Evolutionary conservation across 1,140 invertebrate genomes (phyloP).

Genomic region (Drosophila rhopaloa): DNA sequence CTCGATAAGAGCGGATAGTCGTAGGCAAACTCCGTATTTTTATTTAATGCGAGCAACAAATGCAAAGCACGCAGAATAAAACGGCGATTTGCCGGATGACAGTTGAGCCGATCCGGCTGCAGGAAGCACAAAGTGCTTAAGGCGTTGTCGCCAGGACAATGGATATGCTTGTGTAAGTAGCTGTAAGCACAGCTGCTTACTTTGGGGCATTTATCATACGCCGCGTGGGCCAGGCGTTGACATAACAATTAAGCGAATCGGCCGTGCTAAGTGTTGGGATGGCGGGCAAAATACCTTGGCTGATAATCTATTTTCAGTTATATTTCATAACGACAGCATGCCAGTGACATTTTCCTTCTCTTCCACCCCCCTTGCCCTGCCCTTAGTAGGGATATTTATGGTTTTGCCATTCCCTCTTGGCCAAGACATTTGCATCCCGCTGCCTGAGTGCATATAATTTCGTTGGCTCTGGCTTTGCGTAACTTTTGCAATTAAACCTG

Average conservation of each 20-base stretch:
- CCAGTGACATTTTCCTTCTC: conserved; percentile 24
- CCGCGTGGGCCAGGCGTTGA: conserved; percentile 61
- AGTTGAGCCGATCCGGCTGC: conserved; percentile 42
- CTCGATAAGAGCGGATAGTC: neutral
- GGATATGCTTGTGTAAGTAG: conserved; percentile 44
- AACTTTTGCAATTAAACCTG: conserved; percentile 77
- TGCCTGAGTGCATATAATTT: conserved; percentile 70
- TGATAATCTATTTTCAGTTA: conserved; percentile 48
- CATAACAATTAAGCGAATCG: conserved; percentile 72
- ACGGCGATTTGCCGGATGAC: conserved; percentile 52
- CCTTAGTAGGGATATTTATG: conserved; percentile 36
- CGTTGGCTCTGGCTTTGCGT: conserved; percentile 26
- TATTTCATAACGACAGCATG: conserved; percentile 48
- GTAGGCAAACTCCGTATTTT: neutral
- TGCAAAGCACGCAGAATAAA: conserved; percentile 48
- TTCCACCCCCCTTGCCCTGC: neutral
- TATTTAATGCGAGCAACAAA: conserved; percentile 13
- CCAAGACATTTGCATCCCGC: conserved; percentile 37
- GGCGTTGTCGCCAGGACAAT: conserved; percentile 17
- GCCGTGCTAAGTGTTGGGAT: conserved; percentile 23
- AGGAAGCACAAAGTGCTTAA: conserved; percentile 4
- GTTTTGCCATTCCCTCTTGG: conserved; percentile 13
- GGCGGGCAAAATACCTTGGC: conserved; percentile 5
- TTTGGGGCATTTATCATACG: conserved; percentile 57
- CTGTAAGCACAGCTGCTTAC: conserved; percentile 54